These are phyloP conservation scores for Zoanthus solanderi DNA, from an alignment of 92 coral and sea anemone genomes.

Conservation along the genomic window DNA sequence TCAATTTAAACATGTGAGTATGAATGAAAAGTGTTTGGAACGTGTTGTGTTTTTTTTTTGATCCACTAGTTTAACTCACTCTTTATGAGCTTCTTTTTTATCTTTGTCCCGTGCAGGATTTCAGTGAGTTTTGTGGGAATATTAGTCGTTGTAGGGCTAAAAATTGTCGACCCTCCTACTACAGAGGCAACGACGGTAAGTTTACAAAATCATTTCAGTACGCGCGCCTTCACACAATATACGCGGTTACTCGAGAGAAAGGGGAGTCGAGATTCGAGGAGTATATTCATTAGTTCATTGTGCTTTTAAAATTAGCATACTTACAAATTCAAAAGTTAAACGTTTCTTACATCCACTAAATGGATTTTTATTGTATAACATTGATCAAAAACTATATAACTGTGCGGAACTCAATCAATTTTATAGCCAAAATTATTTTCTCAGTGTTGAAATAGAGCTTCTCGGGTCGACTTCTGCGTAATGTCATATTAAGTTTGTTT, in stretches of 20 bases:
- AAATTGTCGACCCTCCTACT: conserved; percentile 43
- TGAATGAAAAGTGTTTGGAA: neutral
- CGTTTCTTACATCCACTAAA: neutral
- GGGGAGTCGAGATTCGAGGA: neutral
- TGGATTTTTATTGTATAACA: neutral
- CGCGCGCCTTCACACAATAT: neutral
- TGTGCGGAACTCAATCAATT: neutral
- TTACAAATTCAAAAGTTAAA: neutral
- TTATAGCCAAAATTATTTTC: neutral
- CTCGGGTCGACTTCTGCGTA: neutral
- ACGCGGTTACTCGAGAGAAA: conserved; percentile 20
- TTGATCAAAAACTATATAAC: neutral
- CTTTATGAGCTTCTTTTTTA: neutral
- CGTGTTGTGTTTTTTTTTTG: conserved; percentile 1
- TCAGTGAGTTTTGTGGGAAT: conserved; percentile 55
- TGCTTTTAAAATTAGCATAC: neutral
- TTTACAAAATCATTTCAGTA: neutral
- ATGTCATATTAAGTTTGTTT: neutral
- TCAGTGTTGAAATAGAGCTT: neutral
- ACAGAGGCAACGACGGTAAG: conserved; percentile 71
- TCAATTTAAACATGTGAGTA: conserved; percentile 40
- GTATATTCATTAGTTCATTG: neutral
- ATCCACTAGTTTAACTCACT: conserved; percentile 16
- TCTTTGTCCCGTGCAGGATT: conserved; percentile 53
- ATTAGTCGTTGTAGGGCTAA: conserved; percentile 37